Evolutionary conservation across 2,797 vertebrate genomes (phyloP).

Genomic region (Macropodus opercularis): DNA sequence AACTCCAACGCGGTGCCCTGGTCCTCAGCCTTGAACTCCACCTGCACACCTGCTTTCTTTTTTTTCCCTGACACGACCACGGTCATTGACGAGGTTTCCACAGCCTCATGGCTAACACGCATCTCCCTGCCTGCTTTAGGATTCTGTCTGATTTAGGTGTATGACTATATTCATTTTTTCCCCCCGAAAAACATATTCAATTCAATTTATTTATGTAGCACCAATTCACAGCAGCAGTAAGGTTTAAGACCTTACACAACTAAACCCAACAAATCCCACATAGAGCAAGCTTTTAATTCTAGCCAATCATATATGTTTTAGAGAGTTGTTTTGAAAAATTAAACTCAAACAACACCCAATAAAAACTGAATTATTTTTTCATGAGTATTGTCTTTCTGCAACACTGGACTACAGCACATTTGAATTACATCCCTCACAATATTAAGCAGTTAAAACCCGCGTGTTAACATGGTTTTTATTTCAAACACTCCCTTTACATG

Average conservation of each 20-base stretch:
- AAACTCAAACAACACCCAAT: not conserved
- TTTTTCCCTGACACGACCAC: conserved; percentile 16
- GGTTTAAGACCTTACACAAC: too few species aligned
- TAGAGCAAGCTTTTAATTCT: too few species aligned
- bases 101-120: not conserved
- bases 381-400: conserved; percentile 8
- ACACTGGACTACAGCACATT: not conserved
- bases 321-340: not conserved
- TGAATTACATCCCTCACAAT: conserved; percentile 12
- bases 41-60: conserved; percentile 39
- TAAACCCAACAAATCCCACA: too few species aligned
- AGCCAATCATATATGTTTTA: too few species aligned
- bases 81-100: conserved; percentile 9
- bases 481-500: not conserved
- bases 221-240: too few species aligned
- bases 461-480: conserved; percentile 1
- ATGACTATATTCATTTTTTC: not conserved
- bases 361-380: conserved; percentile 3
- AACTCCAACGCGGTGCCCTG: conserved; percentile 58
- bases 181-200: too few species aligned
- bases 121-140: not conserved
- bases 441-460: not conserved
- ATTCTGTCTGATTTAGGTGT: not conserved
- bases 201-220: too few species aligned
- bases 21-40: conserved; percentile 73